These are phyloP conservation scores for Cavia aperea DNA, from an alignment of 2,113 vertebrate species.

Conservation along the genomic window DNA sequence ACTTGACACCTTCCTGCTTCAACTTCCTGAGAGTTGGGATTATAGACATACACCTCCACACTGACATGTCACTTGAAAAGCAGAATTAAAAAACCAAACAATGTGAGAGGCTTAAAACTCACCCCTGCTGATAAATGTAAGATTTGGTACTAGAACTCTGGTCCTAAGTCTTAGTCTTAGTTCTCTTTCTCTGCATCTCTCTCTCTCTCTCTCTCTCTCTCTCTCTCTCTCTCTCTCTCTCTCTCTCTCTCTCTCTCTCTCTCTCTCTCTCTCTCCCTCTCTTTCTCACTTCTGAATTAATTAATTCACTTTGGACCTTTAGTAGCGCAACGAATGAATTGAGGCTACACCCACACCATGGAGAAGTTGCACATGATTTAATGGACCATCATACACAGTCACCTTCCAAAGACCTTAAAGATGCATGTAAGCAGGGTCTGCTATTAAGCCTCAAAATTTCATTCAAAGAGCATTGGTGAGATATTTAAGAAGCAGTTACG, in stretches of 20 bases:
- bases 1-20: neutral
- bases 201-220: too few relatives aligned
- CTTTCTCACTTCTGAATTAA: neutral
- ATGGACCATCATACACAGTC: neutral
- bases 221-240: too few relatives aligned
- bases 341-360: neutral
- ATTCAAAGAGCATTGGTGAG: neutral
- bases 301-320: neutral
- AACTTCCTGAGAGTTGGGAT: neutral
- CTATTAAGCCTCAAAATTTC: neutral
- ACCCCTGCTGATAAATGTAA: neutral
- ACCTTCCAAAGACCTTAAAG: neutral
- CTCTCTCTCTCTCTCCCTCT: rapidly evolving
- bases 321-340: neutral
- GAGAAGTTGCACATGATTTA: too few relatives aligned
- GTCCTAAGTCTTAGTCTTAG: neutral
- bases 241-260: too few relatives aligned
- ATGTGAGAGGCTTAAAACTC: neutral
- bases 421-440: neutral
- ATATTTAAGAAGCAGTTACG: neutral
- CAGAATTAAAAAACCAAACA: neutral
- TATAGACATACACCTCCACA: neutral
- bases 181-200: too few relatives aligned
- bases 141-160: neutral
- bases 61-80: neutral